These are phyloP conservation scores for Sarcophaga peregrina DNA, from an alignment of 1,140 invertebrate genomes.

Conservation along the genomic window DNA sequence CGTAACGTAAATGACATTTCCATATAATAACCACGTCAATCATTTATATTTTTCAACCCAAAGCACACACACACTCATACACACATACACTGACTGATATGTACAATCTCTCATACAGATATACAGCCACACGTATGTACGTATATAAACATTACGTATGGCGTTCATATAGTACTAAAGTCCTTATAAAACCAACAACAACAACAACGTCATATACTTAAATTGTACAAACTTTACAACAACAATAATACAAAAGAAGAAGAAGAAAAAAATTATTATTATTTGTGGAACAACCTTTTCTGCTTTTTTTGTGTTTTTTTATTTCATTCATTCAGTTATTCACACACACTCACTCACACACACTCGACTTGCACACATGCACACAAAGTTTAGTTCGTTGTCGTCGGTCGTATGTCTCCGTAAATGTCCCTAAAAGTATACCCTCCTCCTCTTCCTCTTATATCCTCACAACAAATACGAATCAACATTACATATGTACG, in stretches of 20 bases:
- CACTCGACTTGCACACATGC: too few relatives aligned
- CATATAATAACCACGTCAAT: constrained; percentile 41
- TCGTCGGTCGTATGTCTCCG: background rate
- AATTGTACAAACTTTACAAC: too few relatives aligned
- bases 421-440: background rate
- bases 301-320: background rate
- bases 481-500: background rate
- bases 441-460: background rate
- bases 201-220: too few relatives aligned
- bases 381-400: background rate
- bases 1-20: constrained; percentile 37
- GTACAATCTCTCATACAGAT: too few relatives aligned
- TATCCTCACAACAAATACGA: background rate
- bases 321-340: background rate
- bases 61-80: too few relatives aligned
- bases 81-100: too few relatives aligned
- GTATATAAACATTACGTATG: too few relatives aligned
- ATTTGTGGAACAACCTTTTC: constrained; percentile 11
- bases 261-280: background rate
- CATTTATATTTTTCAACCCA: constrained; percentile 1
- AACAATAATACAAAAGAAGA: background rate
- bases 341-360: background rate
- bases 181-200: background rate
- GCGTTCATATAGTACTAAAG: background rate
- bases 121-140: too few relatives aligned